These are phyloP conservation scores for Lycaena phlaeas DNA, from an alignment of 2,888 invertebrate genomes.

Conservation along the genomic window DNA sequence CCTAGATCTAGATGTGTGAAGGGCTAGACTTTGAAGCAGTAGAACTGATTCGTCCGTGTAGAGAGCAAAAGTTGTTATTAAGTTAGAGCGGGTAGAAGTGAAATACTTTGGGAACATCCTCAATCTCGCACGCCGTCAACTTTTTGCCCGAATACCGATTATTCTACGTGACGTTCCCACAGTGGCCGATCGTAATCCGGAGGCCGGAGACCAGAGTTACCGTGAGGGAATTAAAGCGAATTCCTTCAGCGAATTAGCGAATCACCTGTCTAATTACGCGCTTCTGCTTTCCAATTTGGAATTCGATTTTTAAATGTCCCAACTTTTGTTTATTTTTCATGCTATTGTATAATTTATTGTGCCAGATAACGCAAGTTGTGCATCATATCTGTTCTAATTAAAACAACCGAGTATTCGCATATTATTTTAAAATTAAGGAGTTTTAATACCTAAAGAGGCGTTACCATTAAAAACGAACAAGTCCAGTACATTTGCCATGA, in stretches of 20 bases:
- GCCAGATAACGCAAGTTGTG: too few species aligned
- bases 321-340: constrained; percentile 14
- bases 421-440: too few species aligned
- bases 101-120: constrained; percentile 15
- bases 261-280: constrained; percentile 67
- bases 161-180: constrained; percentile 70
- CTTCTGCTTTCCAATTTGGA: constrained; percentile 31
- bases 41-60: too few species aligned
- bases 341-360: too few species aligned
- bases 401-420: too few species aligned
- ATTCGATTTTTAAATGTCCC: constrained; percentile 26
- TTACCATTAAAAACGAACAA: too few species aligned
- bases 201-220: too few species aligned
- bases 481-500: too few species aligned
- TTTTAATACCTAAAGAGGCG: too few species aligned
- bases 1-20: too few species aligned
- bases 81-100: constrained; percentile 8
- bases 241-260: constrained; percentile 66
- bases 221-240: constrained; percentile 48
- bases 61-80: constrained; percentile 6
- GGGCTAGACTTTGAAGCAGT: too few species aligned
- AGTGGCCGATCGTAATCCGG: constrained; percentile 34
- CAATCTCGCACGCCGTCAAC: constrained; percentile 26
- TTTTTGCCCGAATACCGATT: constrained; percentile 63
- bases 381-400: too few species aligned